Conservation (phyloP, 1,140 invertebrate species). For the Cephus cinctus region DNA sequence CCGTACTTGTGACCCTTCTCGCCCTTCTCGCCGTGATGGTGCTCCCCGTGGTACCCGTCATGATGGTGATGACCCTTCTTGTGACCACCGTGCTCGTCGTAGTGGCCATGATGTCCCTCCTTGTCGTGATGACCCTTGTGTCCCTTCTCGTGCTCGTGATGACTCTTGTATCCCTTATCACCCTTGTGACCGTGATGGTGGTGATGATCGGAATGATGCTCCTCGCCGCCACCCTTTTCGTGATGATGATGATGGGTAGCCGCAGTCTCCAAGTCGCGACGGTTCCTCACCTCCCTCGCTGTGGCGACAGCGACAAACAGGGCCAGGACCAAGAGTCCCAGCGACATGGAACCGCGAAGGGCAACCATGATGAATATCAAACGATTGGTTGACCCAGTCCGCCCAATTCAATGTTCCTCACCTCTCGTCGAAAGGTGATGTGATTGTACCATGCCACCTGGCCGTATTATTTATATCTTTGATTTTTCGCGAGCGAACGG, state of each 20-base stretch:
- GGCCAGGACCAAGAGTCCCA: constrained; percentile 10
- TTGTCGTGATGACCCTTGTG: constrained; percentile 69
- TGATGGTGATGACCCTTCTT: constrained; percentile 71
- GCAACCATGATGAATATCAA: neutral
- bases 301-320: constrained; percentile 9
- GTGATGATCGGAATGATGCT: constrained; percentile 62
- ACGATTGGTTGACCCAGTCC: neutral
- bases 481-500: neutral
- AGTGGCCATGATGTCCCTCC: constrained; percentile 65
- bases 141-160: constrained; percentile 66
- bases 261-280: constrained; percentile 37
- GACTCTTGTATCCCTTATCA: constrained; percentile 58
- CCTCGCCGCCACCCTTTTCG: constrained; percentile 60
- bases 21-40: constrained; percentile 62
- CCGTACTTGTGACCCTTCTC: constrained; percentile 68
- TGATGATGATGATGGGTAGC: constrained; percentile 37
- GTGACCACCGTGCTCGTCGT: constrained; percentile 64
- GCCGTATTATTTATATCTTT: constrained; percentile 5
- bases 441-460: neutral
- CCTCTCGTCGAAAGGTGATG: constrained; percentile 11
- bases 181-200: constrained; percentile 61
- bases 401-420: constrained; percentile 28
- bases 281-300: constrained; percentile 19
- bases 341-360: neutral
- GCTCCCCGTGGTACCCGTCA: constrained; percentile 65